Conservation (phyloP, 2,888 invertebrate genomes). For the Tridacna crocea region DNA sequence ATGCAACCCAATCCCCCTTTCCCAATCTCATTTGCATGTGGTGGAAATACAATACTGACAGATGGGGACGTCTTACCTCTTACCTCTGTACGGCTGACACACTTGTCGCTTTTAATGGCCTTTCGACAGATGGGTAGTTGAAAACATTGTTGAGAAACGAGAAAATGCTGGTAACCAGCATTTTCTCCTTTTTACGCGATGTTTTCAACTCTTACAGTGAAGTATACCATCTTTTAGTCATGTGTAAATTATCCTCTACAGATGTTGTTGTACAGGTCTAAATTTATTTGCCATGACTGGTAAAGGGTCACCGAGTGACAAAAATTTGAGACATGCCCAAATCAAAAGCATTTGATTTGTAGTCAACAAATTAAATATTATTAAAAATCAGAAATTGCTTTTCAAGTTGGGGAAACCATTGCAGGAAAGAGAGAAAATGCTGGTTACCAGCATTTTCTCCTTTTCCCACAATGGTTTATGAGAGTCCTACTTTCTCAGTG, state of each 20-base stretch:
- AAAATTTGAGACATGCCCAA: neutral
- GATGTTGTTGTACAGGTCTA: too few relatives aligned
- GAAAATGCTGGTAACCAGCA: neutral
- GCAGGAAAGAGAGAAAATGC: neutral
- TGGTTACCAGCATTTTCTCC: neutral
- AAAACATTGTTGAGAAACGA: too few relatives aligned
- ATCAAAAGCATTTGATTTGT: neutral
- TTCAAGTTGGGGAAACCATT: neutral
- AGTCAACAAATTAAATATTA: neutral
- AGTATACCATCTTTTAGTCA: neutral
- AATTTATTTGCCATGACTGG: too few relatives aligned
- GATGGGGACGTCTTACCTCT: too few relatives aligned
- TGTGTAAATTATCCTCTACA: neutral
- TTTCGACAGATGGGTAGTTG: too few relatives aligned
- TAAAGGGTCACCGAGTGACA: neutral
- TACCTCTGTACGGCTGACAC: too few relatives aligned
- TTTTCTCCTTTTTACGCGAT: neutral
- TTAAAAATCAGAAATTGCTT: too few relatives aligned
- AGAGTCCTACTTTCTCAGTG: too few relatives aligned
- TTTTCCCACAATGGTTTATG: neutral
- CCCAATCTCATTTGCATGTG: conserved; percentile 9
- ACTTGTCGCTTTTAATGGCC: too few relatives aligned
- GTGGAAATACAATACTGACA: neutral
- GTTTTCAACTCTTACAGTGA: neutral
- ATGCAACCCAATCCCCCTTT: too few relatives aligned